Percentiles rank a stretch among this genome's conserved stretches.
Conservation (phyloP, 2,888 invertebrate species). For the Ormyrus labotus region DNA sequence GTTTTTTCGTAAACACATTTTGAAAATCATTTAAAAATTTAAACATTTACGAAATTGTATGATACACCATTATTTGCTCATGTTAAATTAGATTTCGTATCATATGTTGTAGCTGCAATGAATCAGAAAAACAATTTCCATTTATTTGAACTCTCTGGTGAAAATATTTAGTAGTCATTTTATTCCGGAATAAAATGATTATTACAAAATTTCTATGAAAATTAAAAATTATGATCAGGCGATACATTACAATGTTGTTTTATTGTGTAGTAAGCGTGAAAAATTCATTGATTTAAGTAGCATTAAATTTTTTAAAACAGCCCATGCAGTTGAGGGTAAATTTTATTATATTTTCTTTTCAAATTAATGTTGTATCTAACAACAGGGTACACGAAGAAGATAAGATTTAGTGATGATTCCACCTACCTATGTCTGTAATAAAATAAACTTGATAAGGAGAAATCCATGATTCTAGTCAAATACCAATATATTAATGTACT, state of each 20-base stretch:
- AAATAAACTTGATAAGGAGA: not conserved
- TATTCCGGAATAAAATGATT: not conserved
- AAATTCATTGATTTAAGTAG: conserved; percentile 5
- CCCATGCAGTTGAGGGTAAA: conserved; percentile 57
- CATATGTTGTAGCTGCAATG: conserved; percentile 10
- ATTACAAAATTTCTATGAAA: not conserved
- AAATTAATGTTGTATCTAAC: conserved; percentile 27
- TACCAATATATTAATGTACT: conserved; percentile 40
- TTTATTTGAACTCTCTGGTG: not conserved
- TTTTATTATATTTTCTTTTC: conserved; percentile 27
- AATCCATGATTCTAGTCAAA: conserved; percentile 40
- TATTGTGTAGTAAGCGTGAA: conserved; percentile 42
- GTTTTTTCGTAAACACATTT: conserved; percentile 11
- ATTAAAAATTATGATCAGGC: too few species aligned
- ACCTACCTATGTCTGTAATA: conserved; percentile 21
- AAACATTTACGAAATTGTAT: conserved; percentile 9
- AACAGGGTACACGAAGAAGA: conserved; percentile 38
- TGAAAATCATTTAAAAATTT: conserved; percentile 1
- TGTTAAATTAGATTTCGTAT: not conserved
- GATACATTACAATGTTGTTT: conserved; percentile 55
- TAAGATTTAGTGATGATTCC: conserved; percentile 22
- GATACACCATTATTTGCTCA: not conserved
- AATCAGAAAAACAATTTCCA: not conserved
- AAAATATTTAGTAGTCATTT: not conserved
- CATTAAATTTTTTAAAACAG: conserved; percentile 1